Evolutionary conservation across 1,140 invertebrate genomes (phyloP).

Genomic region (Telenomus remus): DNA sequence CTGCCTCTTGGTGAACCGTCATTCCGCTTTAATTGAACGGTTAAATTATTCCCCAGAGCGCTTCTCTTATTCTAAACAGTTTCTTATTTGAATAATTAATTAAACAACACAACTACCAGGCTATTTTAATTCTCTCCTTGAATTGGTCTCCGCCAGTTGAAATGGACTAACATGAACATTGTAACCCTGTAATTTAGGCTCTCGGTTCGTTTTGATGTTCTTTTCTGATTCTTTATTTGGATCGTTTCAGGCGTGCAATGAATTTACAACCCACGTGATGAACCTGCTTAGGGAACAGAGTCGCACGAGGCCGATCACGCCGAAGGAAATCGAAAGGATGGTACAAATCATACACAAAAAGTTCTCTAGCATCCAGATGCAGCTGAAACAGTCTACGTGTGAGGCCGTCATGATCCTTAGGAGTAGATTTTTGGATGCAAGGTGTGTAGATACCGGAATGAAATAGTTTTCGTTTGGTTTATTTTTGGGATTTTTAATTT

Average conservation of each 20-base stretch:
- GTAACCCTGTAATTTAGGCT: too few species aligned
- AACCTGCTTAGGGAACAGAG: conserved; percentile 98
- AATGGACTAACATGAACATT: too few species aligned
- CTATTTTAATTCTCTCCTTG: too few species aligned
- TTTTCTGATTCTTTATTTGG: conserved; percentile 6
- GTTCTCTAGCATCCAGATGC: conserved; percentile 99
- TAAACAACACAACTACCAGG: too few species aligned
- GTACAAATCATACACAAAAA: conserved; percentile 99
- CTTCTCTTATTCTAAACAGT: too few species aligned
- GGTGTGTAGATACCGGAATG: conserved; percentile 72
- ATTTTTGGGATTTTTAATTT: conserved; percentile 2
- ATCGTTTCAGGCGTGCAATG: conserved; percentile 92
- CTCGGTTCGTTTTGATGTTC: too few species aligned
- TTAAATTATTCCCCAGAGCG: too few species aligned
- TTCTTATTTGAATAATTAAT: too few species aligned
- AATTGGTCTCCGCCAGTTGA: too few species aligned
- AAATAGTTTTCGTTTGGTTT: too few species aligned
- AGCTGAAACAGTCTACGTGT: conserved; percentile 99
- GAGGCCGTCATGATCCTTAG: conserved; percentile 99
- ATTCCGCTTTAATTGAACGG: background rate
- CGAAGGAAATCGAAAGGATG: conserved; percentile 98
- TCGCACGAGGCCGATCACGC: conserved; percentile 95
- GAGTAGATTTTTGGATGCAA: conserved; percentile 94
- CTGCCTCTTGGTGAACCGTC: conserved; percentile 6
- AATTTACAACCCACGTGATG: conserved; percentile 99